Evolutionary conservation across 2,888 invertebrate species (phyloP), one percentile per base, ranked within the genome.

Genomic region (Pterostichus madidus): DNA sequence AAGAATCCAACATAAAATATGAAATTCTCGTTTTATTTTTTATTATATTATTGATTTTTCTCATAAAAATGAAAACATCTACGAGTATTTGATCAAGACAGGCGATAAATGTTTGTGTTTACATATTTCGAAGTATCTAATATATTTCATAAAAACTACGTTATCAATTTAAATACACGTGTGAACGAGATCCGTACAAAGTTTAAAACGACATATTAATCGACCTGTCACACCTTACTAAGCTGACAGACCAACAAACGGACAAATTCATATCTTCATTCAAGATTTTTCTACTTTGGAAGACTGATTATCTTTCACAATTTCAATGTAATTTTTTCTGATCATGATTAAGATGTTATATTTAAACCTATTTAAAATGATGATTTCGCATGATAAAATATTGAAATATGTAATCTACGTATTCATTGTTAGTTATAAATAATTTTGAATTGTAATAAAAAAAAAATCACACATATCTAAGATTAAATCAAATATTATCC

Each of bases 391-490:
- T 10, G 49, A 49, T 49, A 49, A 49, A n/a, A 2, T 44, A 44
- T 49, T n/a, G 49, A n/a, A 49, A 49, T 49, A 49, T 10, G 5
- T 10, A n/a, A 49, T 49, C 49, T 10, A 39, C 39, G 1, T 39
- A 39, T 39, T 39, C 39, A 49, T 49, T 49, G 49, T 49, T 49
- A 49, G 49, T 49, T 49, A 49, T 2, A 49, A 49, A 49, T 49
- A 49, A 49, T n/a, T 13, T 5, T 49, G n/a, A 49, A 11, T 1
- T 13, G 49, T n/a, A 2, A 49, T 49, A 49, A 39, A 7, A 46
- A 46, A 46, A 11, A 11, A 49, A 11, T 49, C 49, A 49, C 11
- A 49, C 24, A 24, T 24, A 24, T 24, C 24, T 24, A 24, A 24
- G 24, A 24, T 24, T 3, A 3, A 24, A 24, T 24, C 24, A 24